A percentile compares a stretch with the other conserved stretches of the same genome.
These are phyloP conservation scores for Lymantria dispar DNA, from an alignment of 2,888 invertebrate genomes.

Conservation along the genomic window DNA sequence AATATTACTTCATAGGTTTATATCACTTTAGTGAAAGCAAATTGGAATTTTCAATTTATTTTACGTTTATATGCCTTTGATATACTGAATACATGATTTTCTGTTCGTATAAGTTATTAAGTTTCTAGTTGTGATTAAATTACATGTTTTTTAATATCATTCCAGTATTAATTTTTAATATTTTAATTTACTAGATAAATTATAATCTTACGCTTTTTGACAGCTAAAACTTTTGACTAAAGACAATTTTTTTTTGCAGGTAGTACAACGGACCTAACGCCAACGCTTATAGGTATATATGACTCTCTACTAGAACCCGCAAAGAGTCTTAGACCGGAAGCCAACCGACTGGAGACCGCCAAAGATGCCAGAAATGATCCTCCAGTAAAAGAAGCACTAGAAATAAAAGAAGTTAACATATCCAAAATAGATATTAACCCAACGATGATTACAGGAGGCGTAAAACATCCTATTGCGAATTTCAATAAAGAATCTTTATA, in stretches of 20 bases:
- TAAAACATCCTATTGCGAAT: slow-evolving; percentile 67
- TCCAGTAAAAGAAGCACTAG: slow-evolving; percentile 48
- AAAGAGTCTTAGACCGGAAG: slow-evolving; percentile 60
- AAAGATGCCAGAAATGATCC: slow-evolving; percentile 79
- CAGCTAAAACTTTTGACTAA: background rate
- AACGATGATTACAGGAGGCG: slow-evolving; percentile 62
- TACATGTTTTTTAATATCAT: no score
- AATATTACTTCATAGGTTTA: no score
- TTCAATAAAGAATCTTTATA: slow-evolving; percentile 72
- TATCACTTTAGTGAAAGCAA: no score
- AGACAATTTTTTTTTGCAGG: slow-evolving; percentile 83
- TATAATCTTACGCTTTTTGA: background rate
- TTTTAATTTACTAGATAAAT: no score
- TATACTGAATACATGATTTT: no score
- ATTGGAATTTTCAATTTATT: no score
- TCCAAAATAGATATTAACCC: slow-evolving; percentile 40
- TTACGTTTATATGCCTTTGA: no score
- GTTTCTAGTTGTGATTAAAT: no score
- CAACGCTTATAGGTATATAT: slow-evolving; percentile 92
- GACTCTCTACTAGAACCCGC: slow-evolving; percentile 87
- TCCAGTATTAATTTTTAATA: no score
- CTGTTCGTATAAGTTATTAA: no score
- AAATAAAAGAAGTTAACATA: slow-evolving; percentile 42
- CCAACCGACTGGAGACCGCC: slow-evolving; percentile 59
- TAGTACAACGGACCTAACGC: slow-evolving; percentile 92